phyloP scores from a whole-genome alignment of 2,888 invertebrate species.

The Rhagium mordax region DNA sequence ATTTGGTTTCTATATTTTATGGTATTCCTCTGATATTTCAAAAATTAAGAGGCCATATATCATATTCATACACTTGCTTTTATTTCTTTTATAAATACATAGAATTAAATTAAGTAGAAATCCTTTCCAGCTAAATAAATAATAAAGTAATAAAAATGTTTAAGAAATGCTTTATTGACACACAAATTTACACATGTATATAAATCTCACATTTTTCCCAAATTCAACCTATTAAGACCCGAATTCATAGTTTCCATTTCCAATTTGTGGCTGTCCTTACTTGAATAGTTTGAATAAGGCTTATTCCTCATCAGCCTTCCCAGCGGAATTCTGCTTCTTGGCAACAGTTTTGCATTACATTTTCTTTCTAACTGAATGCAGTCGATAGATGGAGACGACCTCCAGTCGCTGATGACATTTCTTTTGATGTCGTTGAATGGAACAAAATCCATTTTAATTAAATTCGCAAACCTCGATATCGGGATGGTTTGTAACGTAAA shows the following conservation, averaged over 20 bases:
- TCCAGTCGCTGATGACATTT: background rate
- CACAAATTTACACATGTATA: background rate
- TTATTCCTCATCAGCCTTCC: background rate
- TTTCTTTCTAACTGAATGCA: background rate
- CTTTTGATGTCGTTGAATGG: background rate
- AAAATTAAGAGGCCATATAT: too few species aligned
- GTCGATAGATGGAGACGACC: background rate
- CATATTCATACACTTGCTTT: too few species aligned
- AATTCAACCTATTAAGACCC: background rate
- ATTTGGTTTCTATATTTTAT: too few species aligned
- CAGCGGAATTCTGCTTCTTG: slow-evolving; percentile 1
- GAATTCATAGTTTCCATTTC: background rate
- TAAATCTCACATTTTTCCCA: background rate
- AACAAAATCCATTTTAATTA: background rate
- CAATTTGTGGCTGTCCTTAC: background rate
- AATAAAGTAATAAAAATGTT: too few species aligned
- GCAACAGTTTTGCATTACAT: background rate
- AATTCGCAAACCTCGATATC: background rate
- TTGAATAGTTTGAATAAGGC: background rate
- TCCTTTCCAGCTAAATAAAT: too few species aligned
- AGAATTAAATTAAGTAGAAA: too few species aligned
- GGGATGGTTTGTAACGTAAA: background rate
- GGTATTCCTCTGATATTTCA: too few species aligned
- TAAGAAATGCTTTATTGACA: background rate
- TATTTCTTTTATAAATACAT: too few species aligned